Percentiles rank a stretch among this genome's conserved stretches.
Conservation (phyloP, 1,140 invertebrate genomes). For the Cydia fagiglandana region DNA sequence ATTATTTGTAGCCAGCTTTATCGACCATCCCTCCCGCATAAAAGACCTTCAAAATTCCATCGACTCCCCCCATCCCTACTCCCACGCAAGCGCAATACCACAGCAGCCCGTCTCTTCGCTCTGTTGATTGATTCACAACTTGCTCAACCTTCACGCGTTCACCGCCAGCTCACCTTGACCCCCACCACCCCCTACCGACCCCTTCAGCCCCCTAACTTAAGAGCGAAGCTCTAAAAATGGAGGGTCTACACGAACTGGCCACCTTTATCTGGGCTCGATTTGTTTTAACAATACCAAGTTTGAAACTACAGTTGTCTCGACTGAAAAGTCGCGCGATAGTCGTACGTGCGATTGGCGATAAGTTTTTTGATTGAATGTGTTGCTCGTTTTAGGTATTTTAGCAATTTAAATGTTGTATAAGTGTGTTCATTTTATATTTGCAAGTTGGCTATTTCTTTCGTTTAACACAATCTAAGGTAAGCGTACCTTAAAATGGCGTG, state of each 20-base stretch:
- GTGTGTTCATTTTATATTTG: too few species aligned
- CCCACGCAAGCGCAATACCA: slow-evolving; percentile 4
- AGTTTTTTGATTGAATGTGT: background rate
- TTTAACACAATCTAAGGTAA: too few species aligned
- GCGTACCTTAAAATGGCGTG: too few species aligned
- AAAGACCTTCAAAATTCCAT: background rate
- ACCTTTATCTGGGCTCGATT: slow-evolving; percentile 25
- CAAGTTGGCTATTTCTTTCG: too few species aligned
- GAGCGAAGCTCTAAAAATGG: background rate
- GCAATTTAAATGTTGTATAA: background rate
- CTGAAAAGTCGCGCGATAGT: slow-evolving; percentile 17
- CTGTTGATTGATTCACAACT: slow-evolving; percentile 31
- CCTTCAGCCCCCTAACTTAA: background rate
- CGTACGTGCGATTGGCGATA: background rate
- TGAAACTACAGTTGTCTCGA: slow-evolving; percentile 19
- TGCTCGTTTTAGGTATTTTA: background rate
- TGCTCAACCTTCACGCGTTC: slow-evolving; percentile 17
- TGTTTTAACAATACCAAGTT: slow-evolving; percentile 27
- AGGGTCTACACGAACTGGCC: background rate
- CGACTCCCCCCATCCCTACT: slow-evolving; percentile 10
- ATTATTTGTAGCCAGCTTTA: background rate
- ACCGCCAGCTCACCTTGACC: background rate
- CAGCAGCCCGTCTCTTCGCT: slow-evolving; percentile 11
- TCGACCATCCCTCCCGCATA: background rate
- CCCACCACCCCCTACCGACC: background rate